Percentiles rank a stretch among this genome's conserved stretches.
Conservation (phyloP, 2,888 invertebrate genomes). For the Ephialtes manifestator region DNA sequence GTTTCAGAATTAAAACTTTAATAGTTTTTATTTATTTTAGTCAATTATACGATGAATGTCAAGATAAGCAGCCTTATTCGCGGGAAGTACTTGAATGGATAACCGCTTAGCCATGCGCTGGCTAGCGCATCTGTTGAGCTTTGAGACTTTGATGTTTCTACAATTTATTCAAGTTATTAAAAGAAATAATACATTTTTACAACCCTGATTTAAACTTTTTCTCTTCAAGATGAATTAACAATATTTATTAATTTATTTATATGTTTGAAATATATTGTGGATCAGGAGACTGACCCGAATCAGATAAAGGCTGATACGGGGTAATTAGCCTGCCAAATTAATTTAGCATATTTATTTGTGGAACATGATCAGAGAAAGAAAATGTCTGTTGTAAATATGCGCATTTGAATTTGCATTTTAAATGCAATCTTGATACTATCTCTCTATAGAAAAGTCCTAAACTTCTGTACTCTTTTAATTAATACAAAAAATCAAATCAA, state of each 20-base stretch:
- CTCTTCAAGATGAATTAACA: too few species aligned
- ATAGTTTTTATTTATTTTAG: too few species aligned
- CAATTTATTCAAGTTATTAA: too few species aligned
- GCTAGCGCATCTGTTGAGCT: slow-evolving; percentile 19
- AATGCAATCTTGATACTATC: background rate
- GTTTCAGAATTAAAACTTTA: too few species aligned
- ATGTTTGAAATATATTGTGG: slow-evolving; percentile 7
- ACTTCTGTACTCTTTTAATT: background rate
- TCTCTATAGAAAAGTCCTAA: background rate
- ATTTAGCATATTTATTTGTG: slow-evolving; percentile 25
- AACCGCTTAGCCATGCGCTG: too few species aligned
- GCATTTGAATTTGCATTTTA: background rate
- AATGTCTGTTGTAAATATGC: slow-evolving; percentile 20
- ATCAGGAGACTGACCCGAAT: slow-evolving; percentile 30
- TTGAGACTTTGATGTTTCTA: too few species aligned
- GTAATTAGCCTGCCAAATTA: slow-evolving; percentile 29
- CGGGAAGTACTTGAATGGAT: too few species aligned
- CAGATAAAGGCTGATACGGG: slow-evolving; percentile 16
- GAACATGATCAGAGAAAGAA: slow-evolving; percentile 8
- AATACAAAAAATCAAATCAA: background rate
- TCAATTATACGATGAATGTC: too few species aligned
- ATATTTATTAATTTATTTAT: too few species aligned
- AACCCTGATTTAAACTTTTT: too few species aligned
- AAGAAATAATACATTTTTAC: too few species aligned
- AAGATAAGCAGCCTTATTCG: too few species aligned